Conservation (phyloP, 2,888 invertebrate species). For the Agrochola circellaris region DNA sequence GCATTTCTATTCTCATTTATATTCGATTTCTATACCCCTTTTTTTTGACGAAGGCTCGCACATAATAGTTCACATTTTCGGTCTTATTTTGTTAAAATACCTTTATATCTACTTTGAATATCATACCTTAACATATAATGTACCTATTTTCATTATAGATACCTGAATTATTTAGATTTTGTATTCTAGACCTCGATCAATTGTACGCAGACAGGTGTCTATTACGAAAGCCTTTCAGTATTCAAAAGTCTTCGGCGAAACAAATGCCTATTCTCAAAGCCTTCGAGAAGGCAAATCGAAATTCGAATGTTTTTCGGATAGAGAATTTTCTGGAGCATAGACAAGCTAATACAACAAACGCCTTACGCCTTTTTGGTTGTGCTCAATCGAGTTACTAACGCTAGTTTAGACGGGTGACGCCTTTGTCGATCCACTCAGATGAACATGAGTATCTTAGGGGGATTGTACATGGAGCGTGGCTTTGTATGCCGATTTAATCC, state of each 20-base stretch:
- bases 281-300: conserved; percentile 17
- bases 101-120: conserved; percentile 11
- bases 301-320: conserved; percentile 24
- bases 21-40: conserved; percentile 5
- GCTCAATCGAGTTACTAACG: conserved; percentile 80
- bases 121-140: not conserved
- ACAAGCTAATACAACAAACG: conserved; percentile 61
- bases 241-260: conserved; percentile 18
- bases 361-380: conserved; percentile 70
- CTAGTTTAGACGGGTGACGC: conserved; percentile 73
- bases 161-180: conserved; percentile 37
- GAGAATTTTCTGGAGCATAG: conserved; percentile 29
- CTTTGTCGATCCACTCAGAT: conserved; percentile 72
- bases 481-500: conserved; percentile 42
- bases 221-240: conserved; percentile 5
- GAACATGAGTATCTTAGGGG: conserved; percentile 69
- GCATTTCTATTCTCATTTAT: conserved; percentile 24
- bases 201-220: conserved; percentile 35
- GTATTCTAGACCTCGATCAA: conserved; percentile 43
- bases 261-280: conserved; percentile 17
- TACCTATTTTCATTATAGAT: conserved; percentile 12
- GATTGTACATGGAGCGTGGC: conserved; percentile 41
- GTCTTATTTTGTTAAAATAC: conserved; percentile 23
- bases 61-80: conserved; percentile 4
- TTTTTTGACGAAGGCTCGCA: conserved; percentile 11